Evolutionary conservation across 1,140 invertebrate species (phyloP), one percentile per base, ranked within the genome.

Genomic region (Olivierus martensii): DNA sequence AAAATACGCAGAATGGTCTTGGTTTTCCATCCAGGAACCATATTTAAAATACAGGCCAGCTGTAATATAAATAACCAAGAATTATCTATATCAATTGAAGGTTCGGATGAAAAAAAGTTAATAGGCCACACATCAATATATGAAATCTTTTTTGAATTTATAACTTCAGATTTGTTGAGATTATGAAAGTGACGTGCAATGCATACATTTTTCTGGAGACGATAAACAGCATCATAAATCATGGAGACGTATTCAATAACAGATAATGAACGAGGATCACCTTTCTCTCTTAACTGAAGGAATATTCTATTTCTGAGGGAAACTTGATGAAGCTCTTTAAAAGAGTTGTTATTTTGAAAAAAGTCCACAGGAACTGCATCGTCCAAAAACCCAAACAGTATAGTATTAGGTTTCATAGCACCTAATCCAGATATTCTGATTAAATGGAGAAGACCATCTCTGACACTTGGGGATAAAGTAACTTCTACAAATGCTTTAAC

Each of bases 371-470:
- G 82, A 3, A 71, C 60, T 53, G 83, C 75, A 15, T 80, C 75
- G 61, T 92, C 88, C 46, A 89, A 82, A 71, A 97, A 98, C 5
- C 92, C 79, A 36, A 79, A 62, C 36, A 77, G 70, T 49, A 99
- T 86, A 0, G 94, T 98, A 66, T 99, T 98, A 0, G 93, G 93
- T 68, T 98, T 96, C 93, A 99, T 98, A 7, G 94, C 95, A 3
- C 95, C 95, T 61, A 99, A 79, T 10, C 95, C 95, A n/a, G 89
- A 84, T 42, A 98, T 71, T 34, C 93, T 75, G 19, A 93, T 81
- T 42, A 99, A 73, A 68, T 99, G 94, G 54, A 89, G 84, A 4
- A 96, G 75, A 19, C 95, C 95, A 60, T 89, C 82, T 12, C 90
- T 75, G 0, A 98, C 80, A 11, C 78, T 80, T 45, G 77, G 73